phyloP scores from a whole-genome alignment of 2,113 vertebrate species.

The Panurus biarmicus region DNA sequence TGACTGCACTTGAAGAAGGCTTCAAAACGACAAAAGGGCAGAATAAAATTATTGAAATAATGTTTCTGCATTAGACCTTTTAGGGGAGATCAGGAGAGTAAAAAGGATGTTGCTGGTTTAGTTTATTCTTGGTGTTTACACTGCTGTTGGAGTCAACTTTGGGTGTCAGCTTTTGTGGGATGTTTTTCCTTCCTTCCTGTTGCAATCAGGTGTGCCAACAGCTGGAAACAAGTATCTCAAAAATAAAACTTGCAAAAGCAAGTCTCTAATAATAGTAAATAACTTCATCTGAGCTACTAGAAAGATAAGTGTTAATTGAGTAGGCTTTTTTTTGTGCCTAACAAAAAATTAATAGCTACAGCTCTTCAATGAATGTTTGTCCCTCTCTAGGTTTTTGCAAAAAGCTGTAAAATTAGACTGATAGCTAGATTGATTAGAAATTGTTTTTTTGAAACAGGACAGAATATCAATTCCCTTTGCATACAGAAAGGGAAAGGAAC shows the following conservation, averaged over 20 bases:
- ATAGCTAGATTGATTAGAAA: neutral
- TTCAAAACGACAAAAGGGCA: neutral
- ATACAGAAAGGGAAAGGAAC: neutral
- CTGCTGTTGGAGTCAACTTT: neutral
- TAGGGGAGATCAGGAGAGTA: neutral
- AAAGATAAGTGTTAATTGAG: neutral
- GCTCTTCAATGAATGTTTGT: neutral
- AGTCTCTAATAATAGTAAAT: neutral
- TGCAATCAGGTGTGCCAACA: neutral
- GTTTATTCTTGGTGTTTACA: neutral
- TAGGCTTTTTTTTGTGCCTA: neutral
- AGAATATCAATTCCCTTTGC: neutral
- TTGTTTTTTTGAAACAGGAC: neutral
- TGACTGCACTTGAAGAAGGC: neutral
- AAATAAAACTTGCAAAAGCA: neutral
- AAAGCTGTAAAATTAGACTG: neutral
- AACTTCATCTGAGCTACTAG: neutral
- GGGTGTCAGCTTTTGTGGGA: neutral
- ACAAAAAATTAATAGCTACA: neutral
- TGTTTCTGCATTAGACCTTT: neutral
- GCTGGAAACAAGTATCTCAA: neutral
- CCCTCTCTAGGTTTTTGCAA: neutral
- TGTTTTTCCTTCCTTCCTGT: neutral
- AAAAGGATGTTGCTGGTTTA: neutral
- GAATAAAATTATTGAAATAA: neutral